Percentiles rank a stretch among this genome's conserved stretches.
These are phyloP conservation scores for Formicarius rufipectus DNA, from an alignment of 2,113 vertebrate species.

Conservation along the genomic window DNA sequence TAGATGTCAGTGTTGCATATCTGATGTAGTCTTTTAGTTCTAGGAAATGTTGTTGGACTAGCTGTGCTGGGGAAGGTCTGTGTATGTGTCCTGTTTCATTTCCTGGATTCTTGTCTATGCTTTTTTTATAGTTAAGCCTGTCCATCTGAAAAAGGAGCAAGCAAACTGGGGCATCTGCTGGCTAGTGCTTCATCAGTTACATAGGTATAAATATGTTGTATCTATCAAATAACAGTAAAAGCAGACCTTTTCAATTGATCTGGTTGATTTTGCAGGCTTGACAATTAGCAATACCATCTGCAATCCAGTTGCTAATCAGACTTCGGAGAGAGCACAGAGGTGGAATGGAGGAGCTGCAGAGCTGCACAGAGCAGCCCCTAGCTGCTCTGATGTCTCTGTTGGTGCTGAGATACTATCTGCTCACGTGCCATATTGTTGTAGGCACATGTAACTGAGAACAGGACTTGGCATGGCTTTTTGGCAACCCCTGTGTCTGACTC, in stretches of 20 bases:
- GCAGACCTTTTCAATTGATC: not conserved
- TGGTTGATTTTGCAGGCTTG: not conserved
- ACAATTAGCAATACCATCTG: not conserved
- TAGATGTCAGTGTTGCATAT: conserved; percentile 66
- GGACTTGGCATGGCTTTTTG: not conserved
- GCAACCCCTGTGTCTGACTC: not conserved
- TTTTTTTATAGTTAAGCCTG: not conserved
- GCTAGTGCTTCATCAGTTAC: not conserved
- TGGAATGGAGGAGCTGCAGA: not conserved
- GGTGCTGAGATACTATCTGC: not conserved
- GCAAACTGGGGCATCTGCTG: not conserved
- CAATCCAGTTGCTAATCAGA: not conserved
- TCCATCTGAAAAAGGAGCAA: not conserved
- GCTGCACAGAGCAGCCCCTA: not conserved
- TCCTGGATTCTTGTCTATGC: not conserved
- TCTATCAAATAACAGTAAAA: not conserved
- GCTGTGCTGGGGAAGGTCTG: not conserved
- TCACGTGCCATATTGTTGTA: not conserved
- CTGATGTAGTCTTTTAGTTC: not conserved
- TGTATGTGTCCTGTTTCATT: not conserved
- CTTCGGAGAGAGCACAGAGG: not conserved
- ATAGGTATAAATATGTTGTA: not conserved
- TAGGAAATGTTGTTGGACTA: not conserved
- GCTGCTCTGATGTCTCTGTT: rapidly evolving
- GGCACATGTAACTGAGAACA: not conserved